A percentile compares a stretch with the other conserved stretches of the same genome.
phyloP scores from a whole-genome alignment of 2,888 invertebrate genomes.

The Drepana falcataria region DNA sequence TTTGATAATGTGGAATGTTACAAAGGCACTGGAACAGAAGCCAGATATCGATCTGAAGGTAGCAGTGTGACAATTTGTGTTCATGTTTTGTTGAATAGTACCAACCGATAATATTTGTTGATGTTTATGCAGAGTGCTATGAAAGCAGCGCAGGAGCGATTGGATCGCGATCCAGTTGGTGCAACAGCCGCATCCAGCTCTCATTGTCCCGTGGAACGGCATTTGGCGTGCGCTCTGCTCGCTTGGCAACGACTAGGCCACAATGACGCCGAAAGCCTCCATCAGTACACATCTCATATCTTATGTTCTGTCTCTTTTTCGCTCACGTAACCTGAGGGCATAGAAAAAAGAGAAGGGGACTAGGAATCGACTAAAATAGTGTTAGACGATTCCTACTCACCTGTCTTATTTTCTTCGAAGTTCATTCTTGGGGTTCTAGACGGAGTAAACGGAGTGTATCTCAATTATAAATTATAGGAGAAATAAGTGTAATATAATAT shows the following conservation, averaged over 20 bases:
- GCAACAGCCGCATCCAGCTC: slow-evolving; percentile 22
- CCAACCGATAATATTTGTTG: neutral
- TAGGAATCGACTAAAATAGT: too few relatives aligned
- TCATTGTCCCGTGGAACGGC: slow-evolving; percentile 40
- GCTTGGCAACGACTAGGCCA: slow-evolving; percentile 69
- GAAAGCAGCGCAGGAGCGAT: slow-evolving; percentile 26
- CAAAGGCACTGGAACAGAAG: slow-evolving; percentile 52
- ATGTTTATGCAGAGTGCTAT: slow-evolving; percentile 32
- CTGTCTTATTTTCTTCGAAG: too few relatives aligned
- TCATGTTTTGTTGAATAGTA: too few relatives aligned
- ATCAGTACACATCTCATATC: slow-evolving; percentile 33
- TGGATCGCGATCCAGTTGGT: slow-evolving; percentile 31
- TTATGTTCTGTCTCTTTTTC: too few relatives aligned
- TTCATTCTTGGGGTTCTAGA: too few relatives aligned
- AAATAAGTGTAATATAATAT: too few relatives aligned
- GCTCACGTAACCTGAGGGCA: too few relatives aligned
- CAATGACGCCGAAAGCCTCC: slow-evolving; percentile 43
- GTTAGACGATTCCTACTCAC: too few relatives aligned
- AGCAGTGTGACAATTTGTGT: slow-evolving; percentile 5
- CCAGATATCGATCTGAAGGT: slow-evolving; percentile 54
- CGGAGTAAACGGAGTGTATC: too few relatives aligned
- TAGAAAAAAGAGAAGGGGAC: too few relatives aligned
- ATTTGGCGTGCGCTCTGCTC: slow-evolving; percentile 57
- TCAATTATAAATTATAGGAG: too few relatives aligned
- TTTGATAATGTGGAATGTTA: slow-evolving; percentile 60